These are phyloP conservation scores for Ruditapes philippinarum DNA, from an alignment of 1,140 invertebrate genomes.

Conservation along the genomic window DNA sequence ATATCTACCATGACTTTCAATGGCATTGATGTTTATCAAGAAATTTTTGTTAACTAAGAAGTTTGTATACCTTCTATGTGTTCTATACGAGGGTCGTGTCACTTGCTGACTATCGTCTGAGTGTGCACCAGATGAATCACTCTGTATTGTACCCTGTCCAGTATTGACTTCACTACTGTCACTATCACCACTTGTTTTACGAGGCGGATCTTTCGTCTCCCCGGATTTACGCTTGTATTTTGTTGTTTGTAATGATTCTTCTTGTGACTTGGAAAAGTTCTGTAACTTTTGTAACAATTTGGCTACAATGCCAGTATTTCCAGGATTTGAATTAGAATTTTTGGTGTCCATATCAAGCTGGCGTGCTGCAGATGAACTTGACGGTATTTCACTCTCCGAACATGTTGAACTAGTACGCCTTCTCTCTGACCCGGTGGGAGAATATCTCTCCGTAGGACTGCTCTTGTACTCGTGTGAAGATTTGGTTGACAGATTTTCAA, in stretches of 20 bases:
- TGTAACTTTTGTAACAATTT: constrained; percentile 75
- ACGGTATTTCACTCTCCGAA: constrained; percentile 68
- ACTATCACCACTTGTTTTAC: constrained; percentile 57
- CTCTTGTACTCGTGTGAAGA: constrained; percentile 65
- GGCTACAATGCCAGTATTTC: constrained; percentile 58
- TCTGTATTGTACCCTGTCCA: constrained; percentile 34
- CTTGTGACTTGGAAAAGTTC: constrained; percentile 71
- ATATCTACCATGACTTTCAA: too few species aligned
- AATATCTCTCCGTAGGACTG: constrained; percentile 56
- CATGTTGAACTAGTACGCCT: constrained; percentile 67
- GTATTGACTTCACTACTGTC: constrained; percentile 23
- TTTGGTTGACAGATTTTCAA: constrained; percentile 59
- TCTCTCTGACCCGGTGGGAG: constrained; percentile 49
- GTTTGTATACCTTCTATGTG: constrained; percentile 75
- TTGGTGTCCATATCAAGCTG: constrained; percentile 52
- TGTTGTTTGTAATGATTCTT: constrained; percentile 65
- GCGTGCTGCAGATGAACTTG: constrained; percentile 13
- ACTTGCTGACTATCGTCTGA: constrained; percentile 73
- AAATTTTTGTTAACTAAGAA: too few species aligned
- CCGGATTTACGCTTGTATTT: constrained; percentile 62
- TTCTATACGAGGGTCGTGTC: constrained; percentile 47
- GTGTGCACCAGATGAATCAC: constrained; percentile 76
- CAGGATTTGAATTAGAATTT: constrained; percentile 18
- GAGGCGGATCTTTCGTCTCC: constrained; percentile 64
- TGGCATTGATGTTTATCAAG: too few species aligned